phyloP scores from a whole-genome alignment of 1,140 invertebrate genomes.

The Drosophila littoralis region DNA sequence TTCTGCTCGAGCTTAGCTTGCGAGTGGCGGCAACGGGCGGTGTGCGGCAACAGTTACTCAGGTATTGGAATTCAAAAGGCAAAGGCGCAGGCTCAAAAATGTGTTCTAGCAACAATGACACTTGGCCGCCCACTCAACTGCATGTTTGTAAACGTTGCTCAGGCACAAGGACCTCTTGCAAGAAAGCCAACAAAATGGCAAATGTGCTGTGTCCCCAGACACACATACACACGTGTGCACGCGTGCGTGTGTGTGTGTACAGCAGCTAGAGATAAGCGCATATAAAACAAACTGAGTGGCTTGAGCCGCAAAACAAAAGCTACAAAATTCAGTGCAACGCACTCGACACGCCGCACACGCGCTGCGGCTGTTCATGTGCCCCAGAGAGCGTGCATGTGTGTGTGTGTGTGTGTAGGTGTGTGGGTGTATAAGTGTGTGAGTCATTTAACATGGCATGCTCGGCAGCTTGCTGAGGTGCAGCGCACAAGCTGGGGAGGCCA shows the following conservation, averaged over 20 bases:
- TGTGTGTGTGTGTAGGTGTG: constrained; percentile 22
- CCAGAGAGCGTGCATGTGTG: constrained; percentile 4
- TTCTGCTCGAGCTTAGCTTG: constrained; percentile 14
- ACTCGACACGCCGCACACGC: constrained; percentile 62
- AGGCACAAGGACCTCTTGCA: constrained; percentile 75
- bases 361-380: constrained; percentile 14
- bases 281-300: constrained; percentile 73
- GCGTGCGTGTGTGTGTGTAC: constrained; percentile 18
- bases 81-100: constrained; percentile 51
- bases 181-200: constrained; percentile 60
- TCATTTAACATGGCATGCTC: constrained; percentile 69
- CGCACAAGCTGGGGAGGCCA: constrained; percentile 43
- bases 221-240: background rate
- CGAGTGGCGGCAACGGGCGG: background rate
- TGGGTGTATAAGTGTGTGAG: constrained; percentile 36
- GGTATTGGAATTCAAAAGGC: constrained; percentile 32
- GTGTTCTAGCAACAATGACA: constrained; percentile 77
- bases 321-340: constrained; percentile 81
- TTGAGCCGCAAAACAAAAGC: constrained; percentile 74
- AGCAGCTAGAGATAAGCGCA: constrained; percentile 72
- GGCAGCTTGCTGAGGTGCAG: constrained; percentile 55
- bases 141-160: constrained; percentile 82
- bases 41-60: background rate
- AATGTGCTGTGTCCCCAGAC: constrained; percentile 13
- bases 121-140: constrained; percentile 73